A percentile compares a stretch with the other conserved stretches of the same genome.
phyloP scores from a whole-genome alignment of 2,888 invertebrate species.

The Aporophyla nigra region DNA sequence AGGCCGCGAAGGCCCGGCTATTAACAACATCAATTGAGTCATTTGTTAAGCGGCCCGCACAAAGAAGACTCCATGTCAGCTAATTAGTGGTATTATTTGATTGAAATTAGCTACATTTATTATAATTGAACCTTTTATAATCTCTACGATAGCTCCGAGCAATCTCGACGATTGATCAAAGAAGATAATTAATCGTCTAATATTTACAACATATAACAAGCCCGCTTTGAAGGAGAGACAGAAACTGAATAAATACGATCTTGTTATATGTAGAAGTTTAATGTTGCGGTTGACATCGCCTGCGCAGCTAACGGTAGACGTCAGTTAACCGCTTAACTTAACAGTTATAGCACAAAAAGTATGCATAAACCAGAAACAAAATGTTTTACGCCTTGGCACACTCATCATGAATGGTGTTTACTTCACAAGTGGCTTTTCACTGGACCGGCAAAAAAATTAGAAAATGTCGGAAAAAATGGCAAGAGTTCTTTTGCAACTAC shows the following conservation, averaged over 20 bases:
- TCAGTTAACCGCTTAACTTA: constrained; percentile 79
- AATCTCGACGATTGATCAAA: constrained; percentile 79
- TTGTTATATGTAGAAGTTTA: constrained; percentile 73
- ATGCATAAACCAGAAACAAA: constrained; percentile 69
- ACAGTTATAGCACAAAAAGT: constrained; percentile 77
- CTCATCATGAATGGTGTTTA: constrained; percentile 58
- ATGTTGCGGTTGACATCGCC: constrained; percentile 84
- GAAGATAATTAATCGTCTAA: constrained; percentile 82
- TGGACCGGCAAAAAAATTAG: constrained; percentile 12
- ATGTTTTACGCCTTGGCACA: constrained; percentile 57
- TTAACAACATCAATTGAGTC: constrained; percentile 89
- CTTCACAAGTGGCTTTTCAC: constrained; percentile 38
- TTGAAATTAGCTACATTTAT: constrained; percentile 89
- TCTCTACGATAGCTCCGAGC: constrained; percentile 78
- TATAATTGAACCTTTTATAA: constrained; percentile 87
- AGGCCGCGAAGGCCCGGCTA: constrained; percentile 78
- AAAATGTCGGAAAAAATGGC: background rate
- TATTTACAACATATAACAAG: constrained; percentile 73
- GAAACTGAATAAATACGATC: constrained; percentile 65
- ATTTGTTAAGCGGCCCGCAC: constrained; percentile 87
- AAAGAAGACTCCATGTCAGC: constrained; percentile 86
- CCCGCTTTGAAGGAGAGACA: constrained; percentile 48
- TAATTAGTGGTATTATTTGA: constrained; percentile 90
- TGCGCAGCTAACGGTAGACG: constrained; percentile 82
- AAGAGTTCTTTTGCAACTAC: constrained; percentile 11